Conservation (phyloP, 2,113 vertebrate species). For the Gambusia holbrooki region DNA sequence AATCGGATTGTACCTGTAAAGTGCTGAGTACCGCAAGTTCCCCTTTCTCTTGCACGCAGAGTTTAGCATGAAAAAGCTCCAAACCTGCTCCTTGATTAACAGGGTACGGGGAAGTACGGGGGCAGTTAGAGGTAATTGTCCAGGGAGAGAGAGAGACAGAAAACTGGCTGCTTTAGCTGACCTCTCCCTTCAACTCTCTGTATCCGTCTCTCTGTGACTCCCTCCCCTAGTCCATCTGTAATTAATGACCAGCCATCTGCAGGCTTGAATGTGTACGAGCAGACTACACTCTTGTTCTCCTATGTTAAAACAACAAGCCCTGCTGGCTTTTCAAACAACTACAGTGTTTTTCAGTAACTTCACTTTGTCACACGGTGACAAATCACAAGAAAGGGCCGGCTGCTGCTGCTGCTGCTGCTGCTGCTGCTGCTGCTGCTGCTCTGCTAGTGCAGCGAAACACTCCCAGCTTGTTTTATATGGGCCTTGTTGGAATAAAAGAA, state of each 20-base stretch:
- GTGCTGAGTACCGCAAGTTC: slow-evolving; percentile 76
- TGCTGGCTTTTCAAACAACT: slow-evolving; percentile 65
- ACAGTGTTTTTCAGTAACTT: slow-evolving; percentile 47
- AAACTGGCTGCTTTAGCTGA: slow-evolving; percentile 60
- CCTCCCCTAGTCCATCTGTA: slow-evolving; percentile 73
- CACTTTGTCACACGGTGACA: slow-evolving; percentile 43
- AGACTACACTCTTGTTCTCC: slow-evolving; percentile 69
- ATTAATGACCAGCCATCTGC: slow-evolving; percentile 79
- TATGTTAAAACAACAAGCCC: slow-evolving; percentile 74
- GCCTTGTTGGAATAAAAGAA: slow-evolving; percentile 38
- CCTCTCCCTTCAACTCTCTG: slow-evolving; percentile 26
- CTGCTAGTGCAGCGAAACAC: slow-evolving; percentile 18
- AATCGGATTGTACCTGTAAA: slow-evolving; percentile 75
- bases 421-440: too few relatives aligned
- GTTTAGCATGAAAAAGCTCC: slow-evolving; percentile 22
- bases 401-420: slow-evolving; percentile 1
- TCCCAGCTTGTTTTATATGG: background rate
- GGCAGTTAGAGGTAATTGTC: slow-evolving; percentile 66
- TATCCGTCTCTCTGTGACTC: slow-evolving; percentile 33
- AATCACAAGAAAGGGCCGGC: slow-evolving; percentile 47
- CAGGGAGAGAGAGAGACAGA: slow-evolving; percentile 49
- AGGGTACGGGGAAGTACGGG: slow-evolving; percentile 61
- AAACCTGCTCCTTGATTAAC: slow-evolving; percentile 77
- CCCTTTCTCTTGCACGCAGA: slow-evolving; percentile 23
- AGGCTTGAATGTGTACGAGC: slow-evolving; percentile 72